phyloP scores from a whole-genome alignment of 2,797 vertebrate species.

The Synanceia verrucosa region DNA sequence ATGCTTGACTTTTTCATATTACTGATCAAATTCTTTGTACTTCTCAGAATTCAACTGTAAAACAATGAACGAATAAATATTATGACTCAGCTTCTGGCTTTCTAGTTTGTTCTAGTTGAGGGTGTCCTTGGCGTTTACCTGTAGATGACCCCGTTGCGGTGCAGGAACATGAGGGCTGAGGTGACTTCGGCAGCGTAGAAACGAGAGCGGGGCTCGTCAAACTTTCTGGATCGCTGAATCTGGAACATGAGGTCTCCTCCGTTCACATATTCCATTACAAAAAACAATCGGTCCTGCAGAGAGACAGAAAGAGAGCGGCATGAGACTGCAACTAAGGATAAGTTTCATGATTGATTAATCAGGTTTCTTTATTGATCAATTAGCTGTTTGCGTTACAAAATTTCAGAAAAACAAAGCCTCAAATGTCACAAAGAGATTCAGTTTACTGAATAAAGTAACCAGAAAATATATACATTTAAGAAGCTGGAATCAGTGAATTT shows the following conservation, averaged over 20 bases:
- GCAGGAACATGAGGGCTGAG: slow-evolving; percentile 99
- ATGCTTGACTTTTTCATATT: not conserved
- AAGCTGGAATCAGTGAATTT: not conserved
- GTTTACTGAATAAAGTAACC: no score
- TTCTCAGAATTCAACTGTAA: not conserved
- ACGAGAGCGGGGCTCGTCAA: slow-evolving; percentile 95
- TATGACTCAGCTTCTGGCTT: not conserved
- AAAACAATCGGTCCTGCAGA: slow-evolving; percentile 96
- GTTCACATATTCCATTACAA: slow-evolving; percentile 99
- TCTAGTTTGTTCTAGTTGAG: not conserved
- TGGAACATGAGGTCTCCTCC: slow-evolving; percentile 99
- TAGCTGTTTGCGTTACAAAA: not conserved
- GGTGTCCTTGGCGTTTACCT: slow-evolving; percentile 80
- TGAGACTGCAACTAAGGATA: not conserved
- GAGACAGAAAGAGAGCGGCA: slow-evolving; percentile 37
- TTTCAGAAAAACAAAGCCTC: no score
- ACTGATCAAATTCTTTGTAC: not conserved
- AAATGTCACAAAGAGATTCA: not conserved
- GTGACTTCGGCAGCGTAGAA: slow-evolving; percentile 99
- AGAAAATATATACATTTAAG: not conserved
- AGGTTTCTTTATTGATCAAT: not conserved
- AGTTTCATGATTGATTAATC: no score
- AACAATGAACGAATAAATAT: not conserved
- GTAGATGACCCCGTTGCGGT: slow-evolving; percentile 97
- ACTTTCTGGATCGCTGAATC: slow-evolving; percentile 97